A percentile compares a stretch with the other conserved stretches of the same genome.
These are phyloP conservation scores for Phyllopteryx taeniolatus DNA, from an alignment of 2,113 vertebrate genomes.

Conservation along the genomic window DNA sequence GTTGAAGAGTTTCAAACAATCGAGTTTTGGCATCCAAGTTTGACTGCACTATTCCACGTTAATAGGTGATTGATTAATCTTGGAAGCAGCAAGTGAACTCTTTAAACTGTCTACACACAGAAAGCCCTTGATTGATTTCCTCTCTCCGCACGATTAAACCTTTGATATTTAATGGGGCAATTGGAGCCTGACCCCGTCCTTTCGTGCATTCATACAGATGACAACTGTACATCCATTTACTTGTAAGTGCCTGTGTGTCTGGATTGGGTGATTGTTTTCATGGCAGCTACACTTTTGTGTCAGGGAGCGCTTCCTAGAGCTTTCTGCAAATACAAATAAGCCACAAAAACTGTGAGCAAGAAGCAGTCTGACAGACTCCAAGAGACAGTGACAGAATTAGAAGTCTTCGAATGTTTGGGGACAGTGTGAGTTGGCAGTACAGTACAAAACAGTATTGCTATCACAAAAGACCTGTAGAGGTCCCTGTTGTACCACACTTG, in stretches of 20 bases:
- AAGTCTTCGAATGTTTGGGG: conserved; percentile 29
- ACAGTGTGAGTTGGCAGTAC: conserved; percentile 16
- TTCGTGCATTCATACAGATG: neutral
- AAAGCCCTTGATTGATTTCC: conserved; percentile 10
- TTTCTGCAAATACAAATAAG: neutral
- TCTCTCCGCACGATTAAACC: conserved; percentile 10
- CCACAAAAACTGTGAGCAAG: conserved; percentile 9
- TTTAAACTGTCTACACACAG: conserved; percentile 6
- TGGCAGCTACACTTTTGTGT: neutral
- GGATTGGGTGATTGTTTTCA: conserved; percentile 4
- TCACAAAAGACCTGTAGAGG: conserved; percentile 47
- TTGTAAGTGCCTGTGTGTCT: neutral
- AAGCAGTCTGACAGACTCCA: conserved; percentile 20
- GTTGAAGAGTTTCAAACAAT: conserved; percentile 9
- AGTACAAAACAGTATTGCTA: neutral
- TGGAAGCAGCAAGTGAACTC: conserved; percentile 16
- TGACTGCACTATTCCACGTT: conserved; percentile 19
- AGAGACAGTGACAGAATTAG: conserved; percentile 40
- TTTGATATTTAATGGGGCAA: conserved; percentile 14
- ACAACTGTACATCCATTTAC: neutral
- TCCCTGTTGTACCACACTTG: conserved; percentile 39
- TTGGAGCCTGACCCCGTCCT: neutral
- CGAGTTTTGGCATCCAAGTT: conserved; percentile 17
- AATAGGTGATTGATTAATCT: conserved; percentile 34
- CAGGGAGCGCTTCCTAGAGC: conserved; percentile 3